Percentiles rank a stretch among this genome's conserved stretches.
Evolutionary conservation across 2,797 vertebrate species (phyloP).

Genomic region (Lacerta bilineata): DNA sequence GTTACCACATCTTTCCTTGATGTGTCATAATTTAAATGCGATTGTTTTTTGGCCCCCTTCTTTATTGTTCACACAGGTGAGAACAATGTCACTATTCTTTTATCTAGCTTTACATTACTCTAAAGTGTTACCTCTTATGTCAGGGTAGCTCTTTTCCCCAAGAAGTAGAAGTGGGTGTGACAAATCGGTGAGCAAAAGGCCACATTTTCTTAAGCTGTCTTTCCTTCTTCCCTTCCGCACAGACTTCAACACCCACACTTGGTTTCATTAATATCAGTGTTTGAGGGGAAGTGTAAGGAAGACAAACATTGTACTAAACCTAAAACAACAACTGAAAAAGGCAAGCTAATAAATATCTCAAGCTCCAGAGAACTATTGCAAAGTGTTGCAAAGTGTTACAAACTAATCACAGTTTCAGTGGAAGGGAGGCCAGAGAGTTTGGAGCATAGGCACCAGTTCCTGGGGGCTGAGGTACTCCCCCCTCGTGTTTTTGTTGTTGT

Average conservation of each 20-base stretch:
- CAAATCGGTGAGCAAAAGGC: background rate
- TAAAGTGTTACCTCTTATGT: background rate
- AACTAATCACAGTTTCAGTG: background rate
- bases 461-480: too few relatives aligned
- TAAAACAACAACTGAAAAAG: background rate
- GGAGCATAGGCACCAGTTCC: too few relatives aligned
- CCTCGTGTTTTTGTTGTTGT: too few relatives aligned
- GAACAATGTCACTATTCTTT: constrained; percentile 32
- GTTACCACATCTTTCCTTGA: background rate
- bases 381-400: background rate
- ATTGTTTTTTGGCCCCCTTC: constrained; percentile 2
- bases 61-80: background rate
- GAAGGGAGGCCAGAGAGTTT: background rate
- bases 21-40: background rate
- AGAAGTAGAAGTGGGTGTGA: background rate
- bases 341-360: background rate
- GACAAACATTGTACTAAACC: background rate
- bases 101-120: background rate
- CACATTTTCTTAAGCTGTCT: background rate
- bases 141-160: background rate
- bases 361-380: background rate
- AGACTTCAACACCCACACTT: background rate
- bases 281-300: background rate
- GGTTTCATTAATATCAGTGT: background rate
- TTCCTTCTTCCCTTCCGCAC: background rate